A percentile compares a stretch with the other conserved stretches of the same genome.
Evolutionary conservation across 2,113 vertebrate genomes (phyloP).

Genomic region (Aleadryas rufinucha): DNA sequence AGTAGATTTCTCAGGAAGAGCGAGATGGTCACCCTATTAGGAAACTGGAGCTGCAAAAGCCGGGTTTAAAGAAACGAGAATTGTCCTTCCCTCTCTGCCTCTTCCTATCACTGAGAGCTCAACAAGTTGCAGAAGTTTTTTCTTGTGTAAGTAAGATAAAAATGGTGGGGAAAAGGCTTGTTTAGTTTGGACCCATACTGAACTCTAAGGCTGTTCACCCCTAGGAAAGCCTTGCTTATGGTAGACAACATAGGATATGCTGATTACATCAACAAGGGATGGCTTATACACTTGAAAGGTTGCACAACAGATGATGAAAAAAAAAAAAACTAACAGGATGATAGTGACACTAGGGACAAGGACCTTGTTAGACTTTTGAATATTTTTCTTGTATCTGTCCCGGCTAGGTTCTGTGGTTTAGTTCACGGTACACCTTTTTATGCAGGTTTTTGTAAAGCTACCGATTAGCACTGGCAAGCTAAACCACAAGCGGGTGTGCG

Average conservation of each 20-base stretch:
- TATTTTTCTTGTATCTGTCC: background rate
- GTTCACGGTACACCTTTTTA: background rate
- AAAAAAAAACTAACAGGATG: background rate
- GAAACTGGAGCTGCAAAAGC: background rate
- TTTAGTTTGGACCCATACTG: background rate
- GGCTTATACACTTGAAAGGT: background rate
- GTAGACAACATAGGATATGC: background rate
- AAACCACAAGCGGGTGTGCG: rapidly evolving
- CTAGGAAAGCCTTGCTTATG: background rate
- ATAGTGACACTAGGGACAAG: background rate
- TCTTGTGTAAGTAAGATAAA: background rate
- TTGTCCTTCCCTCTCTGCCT: background rate
- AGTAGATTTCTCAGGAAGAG: background rate
- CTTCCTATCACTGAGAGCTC: background rate
- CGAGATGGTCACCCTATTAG: background rate
- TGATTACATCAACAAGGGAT: background rate
- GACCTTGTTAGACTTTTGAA: background rate
- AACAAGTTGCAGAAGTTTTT: background rate
- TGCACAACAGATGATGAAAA: background rate
- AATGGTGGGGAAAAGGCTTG: background rate
- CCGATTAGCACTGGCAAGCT: background rate
- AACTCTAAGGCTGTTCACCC: background rate
- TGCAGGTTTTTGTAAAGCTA: background rate
- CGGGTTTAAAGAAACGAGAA: background rate
- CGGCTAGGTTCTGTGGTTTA: background rate